phyloP scores from a whole-genome alignment of 2,113 vertebrate species.

The Elephas maximus region DNA sequence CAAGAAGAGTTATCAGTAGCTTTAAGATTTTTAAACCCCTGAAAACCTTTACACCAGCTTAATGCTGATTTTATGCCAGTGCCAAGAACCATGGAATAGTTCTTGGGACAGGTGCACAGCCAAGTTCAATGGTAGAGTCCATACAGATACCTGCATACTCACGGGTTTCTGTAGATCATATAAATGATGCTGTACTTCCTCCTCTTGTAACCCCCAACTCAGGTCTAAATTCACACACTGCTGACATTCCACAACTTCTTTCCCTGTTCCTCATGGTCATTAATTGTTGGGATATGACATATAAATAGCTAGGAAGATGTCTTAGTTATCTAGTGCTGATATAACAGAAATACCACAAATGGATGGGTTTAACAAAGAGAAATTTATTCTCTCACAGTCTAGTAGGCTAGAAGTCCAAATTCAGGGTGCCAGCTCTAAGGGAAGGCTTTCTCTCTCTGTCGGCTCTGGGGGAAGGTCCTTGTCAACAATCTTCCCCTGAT shows the following conservation, averaged over 20 bases:
- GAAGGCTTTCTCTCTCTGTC: too few relatives aligned
- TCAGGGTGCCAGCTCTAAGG: too few relatives aligned
- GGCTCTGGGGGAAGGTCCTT: too few relatives aligned
- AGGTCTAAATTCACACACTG: neutral
- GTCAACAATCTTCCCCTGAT: too few relatives aligned
- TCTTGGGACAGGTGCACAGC: neutral
- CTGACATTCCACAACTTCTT: neutral
- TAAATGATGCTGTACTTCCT: neutral
- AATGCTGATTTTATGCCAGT: neutral
- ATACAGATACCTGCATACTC: neutral
- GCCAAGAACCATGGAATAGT: neutral
- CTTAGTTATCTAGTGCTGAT: too few relatives aligned
- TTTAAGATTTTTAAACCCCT: conserved; percentile 13
- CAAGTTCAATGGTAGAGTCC: neutral
- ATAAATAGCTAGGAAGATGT: too few relatives aligned
- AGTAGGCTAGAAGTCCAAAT: too few relatives aligned
- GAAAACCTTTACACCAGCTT: neutral
- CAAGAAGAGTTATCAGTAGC: neutral
- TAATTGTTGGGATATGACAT: neutral
- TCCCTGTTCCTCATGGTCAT: neutral
- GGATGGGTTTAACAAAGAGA: too few relatives aligned
- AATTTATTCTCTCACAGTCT: too few relatives aligned
- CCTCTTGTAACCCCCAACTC: neutral
- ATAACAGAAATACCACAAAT: too few relatives aligned
- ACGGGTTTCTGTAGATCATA: neutral